Conservation (phyloP, 2,113 vertebrate genomes). For the Oxyura jamaicensis region DNA sequence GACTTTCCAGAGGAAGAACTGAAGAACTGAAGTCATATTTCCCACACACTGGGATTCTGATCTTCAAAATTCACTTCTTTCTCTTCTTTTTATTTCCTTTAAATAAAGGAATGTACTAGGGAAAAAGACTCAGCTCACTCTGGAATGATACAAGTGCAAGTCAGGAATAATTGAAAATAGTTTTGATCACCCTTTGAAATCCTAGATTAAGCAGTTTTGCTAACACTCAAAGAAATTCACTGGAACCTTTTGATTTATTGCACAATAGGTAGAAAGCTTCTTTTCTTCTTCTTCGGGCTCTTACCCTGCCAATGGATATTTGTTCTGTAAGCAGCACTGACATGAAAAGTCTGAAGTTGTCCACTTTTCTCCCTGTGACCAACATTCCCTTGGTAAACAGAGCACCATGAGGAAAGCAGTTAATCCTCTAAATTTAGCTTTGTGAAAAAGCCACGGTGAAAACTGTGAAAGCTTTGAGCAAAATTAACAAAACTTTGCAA, state of each 20-base stretch:
- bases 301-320: constrained; percentile 58
- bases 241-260: constrained; percentile 67
- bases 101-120: constrained; percentile 31
- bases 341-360: constrained; percentile 61
- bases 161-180: constrained; percentile 60
- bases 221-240: constrained; percentile 53
- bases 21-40: constrained; percentile 58
- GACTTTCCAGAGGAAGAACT: constrained; percentile 38
- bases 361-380: constrained; percentile 46
- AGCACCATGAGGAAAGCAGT: not conserved
- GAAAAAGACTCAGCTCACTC: constrained; percentile 6
- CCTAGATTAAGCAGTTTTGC: constrained; percentile 61
- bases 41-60: constrained; percentile 35
- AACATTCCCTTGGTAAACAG: constrained; percentile 45
- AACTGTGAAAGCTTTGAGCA: not conserved
- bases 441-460: constrained; percentile 18
- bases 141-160: constrained; percentile 60
- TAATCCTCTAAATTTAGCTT: constrained; percentile 10
- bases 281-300: constrained; percentile 47
- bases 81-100: constrained; percentile 37
- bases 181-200: constrained; percentile 66
- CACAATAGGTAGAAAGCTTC: constrained; percentile 60
- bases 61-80: constrained; percentile 60
- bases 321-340: constrained; percentile 55
- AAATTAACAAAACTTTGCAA: constrained; percentile 27